phyloP scores from a whole-genome alignment of 2,113 vertebrate species.

The Lanius ludovicianus region DNA sequence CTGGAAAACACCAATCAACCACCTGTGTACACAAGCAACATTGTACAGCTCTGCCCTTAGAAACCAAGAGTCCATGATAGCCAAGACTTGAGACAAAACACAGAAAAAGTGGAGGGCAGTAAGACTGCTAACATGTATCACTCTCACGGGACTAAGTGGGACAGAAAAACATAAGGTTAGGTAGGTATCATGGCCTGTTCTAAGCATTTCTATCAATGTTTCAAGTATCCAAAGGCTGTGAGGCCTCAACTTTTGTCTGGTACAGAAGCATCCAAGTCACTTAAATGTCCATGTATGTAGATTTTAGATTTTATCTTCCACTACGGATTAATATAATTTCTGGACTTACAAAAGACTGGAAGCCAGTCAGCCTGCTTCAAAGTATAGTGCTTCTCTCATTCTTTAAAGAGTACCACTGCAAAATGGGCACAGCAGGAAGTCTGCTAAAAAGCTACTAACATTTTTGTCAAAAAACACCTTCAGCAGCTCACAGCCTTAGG shows the following conservation, averaged over 20 bases:
- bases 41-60: neutral
- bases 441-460: neutral
- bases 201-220: fast-evolving
- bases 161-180: neutral
- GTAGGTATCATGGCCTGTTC: neutral
- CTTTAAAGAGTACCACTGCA: neutral
- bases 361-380: neutral
- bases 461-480: neutral
- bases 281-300: neutral
- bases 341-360: neutral
- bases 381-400: neutral
- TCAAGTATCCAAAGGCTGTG: neutral
- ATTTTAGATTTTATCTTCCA: neutral
- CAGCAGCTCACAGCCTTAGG: neutral
- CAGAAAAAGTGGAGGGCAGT: neutral
- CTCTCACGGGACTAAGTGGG: neutral
- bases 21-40: neutral
- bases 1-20: neutral
- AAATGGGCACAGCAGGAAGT: neutral
- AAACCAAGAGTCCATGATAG: neutral
- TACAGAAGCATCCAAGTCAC: neutral
- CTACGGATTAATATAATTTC: neutral
- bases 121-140: neutral
- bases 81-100: neutral
- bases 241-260: fast-evolving